These are phyloP conservation scores for Aegotheles bennettii DNA, from an alignment of 2,113 vertebrate genomes.

Conservation along the genomic window DNA sequence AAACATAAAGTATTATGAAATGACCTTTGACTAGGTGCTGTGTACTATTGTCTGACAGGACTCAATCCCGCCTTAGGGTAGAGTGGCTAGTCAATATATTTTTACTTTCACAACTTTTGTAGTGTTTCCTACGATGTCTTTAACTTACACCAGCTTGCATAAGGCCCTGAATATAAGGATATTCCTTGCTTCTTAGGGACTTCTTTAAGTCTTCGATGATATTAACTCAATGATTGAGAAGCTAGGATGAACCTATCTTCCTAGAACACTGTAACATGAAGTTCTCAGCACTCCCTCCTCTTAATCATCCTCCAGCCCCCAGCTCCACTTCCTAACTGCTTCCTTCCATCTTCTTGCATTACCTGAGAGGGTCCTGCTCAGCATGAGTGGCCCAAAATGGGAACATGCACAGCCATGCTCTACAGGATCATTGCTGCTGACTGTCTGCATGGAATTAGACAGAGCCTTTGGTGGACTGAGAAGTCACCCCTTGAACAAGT, in stretches of 20 bases:
- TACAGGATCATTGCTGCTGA: fast-evolving
- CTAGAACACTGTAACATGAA: neutral
- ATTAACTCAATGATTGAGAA: neutral
- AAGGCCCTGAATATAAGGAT: neutral
- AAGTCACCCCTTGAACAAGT: neutral
- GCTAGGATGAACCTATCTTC: neutral
- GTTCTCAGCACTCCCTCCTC: neutral
- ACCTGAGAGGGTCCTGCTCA: neutral
- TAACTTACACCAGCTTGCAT: neutral
- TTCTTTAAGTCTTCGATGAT: neutral
- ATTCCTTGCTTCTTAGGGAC: neutral
- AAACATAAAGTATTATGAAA: neutral
- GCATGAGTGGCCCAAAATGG: fast-evolving
- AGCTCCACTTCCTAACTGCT: neutral
- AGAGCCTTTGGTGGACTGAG: neutral
- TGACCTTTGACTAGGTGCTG: neutral
- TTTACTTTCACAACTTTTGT: neutral
- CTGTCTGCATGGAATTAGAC: neutral
- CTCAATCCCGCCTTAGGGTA: neutral
- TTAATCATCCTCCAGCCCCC: neutral
- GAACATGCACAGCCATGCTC: neutral
- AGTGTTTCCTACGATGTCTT: neutral
- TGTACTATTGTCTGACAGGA: neutral
- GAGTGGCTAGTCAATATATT: neutral
- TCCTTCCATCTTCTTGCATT: neutral